A percentile compares a stretch with the other conserved stretches of the same genome.
Evolutionary conservation across 1,140 invertebrate species (phyloP).

Genomic region (Euura lappo): DNA sequence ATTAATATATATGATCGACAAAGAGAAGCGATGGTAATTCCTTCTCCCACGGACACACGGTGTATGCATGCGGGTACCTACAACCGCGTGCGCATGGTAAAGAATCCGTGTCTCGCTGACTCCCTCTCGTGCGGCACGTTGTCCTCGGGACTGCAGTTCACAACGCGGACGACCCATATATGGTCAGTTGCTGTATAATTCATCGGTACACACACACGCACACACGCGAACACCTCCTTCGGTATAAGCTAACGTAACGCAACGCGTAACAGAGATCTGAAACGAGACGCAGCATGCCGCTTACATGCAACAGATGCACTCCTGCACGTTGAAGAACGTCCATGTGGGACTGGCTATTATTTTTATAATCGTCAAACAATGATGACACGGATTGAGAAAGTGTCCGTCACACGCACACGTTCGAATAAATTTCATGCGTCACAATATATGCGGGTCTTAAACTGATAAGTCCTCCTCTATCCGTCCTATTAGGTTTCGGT

Average conservation of each 20-base stretch:
- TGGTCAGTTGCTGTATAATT: constrained; percentile 40
- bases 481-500: not conserved
- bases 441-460: too few relatives aligned
- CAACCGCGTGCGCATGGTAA: not conserved
- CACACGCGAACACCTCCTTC: constrained; percentile 2
- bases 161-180: constrained; percentile 30
- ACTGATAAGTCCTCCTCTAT: too few relatives aligned
- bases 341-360: not conserved
- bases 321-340: too few relatives aligned
- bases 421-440: too few relatives aligned
- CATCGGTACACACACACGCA: constrained; percentile 27
- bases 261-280: constrained; percentile 9
- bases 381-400: not conserved
- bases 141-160: constrained; percentile 1
- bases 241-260: not conserved
- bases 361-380: not conserved
- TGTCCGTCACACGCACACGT: too few relatives aligned
- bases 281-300: not conserved
- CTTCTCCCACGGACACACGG: not conserved
- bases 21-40: not conserved
- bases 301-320: not conserved
- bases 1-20: not conserved
- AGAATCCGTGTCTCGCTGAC: not conserved
- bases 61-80: too few relatives aligned
- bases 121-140: constrained; percentile 32